Base-by-base conservation (phyloP, 2,888 invertebrate species). In the Embidobia sp. region DNA sequence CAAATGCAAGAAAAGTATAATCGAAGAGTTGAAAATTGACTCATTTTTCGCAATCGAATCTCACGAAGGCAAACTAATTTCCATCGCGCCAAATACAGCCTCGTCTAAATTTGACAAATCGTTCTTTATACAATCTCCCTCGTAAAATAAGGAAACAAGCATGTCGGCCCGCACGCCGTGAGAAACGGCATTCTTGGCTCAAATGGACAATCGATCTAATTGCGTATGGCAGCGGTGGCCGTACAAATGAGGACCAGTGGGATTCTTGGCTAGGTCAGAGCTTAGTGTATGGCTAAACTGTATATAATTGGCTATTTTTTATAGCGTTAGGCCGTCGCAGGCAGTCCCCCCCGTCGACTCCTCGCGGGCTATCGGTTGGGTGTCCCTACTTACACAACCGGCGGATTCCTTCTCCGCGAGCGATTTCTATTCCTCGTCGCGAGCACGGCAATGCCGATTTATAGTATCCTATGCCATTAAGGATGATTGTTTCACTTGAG, bases 381-480 rank as follows among this genome's bases (percentile, higher is more conserved):
- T 86, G 87, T 86, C 85, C 80, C 83, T 82, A 82, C 86, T 88
- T 88, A 84, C 86, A 86, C 85, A 88, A 88, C 86, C 79, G 81
- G 81, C 82, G 83, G 83, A 86, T 87, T 86, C 83, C 85, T 83
- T 85, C 81, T 81, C 74, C 53, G 78, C 53, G 69, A 77, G 81
- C 83, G 79, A 84, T 87, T 86, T 87, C 87, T 85, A 86, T 87
- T 87, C 86, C 85, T 80, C 81, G 80, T 66, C 79, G 37, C 16
- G 8, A 33, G 29, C 33, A 18, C 44, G 27, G 40, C 81, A 83
- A 85, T 85, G 86, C 86, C 88, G 88, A 88, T 88, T 88, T 88
- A 88, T 88, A 88, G 87, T 87, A 87, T 86, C 85, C 82, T 83
- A 82, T 80, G 83, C 86, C 85, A 88, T 88, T 89, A 88, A 87